Evolutionary conservation across 2,113 vertebrate genomes (phyloP).

Genomic region (Melanerpes formicivorus): DNA sequence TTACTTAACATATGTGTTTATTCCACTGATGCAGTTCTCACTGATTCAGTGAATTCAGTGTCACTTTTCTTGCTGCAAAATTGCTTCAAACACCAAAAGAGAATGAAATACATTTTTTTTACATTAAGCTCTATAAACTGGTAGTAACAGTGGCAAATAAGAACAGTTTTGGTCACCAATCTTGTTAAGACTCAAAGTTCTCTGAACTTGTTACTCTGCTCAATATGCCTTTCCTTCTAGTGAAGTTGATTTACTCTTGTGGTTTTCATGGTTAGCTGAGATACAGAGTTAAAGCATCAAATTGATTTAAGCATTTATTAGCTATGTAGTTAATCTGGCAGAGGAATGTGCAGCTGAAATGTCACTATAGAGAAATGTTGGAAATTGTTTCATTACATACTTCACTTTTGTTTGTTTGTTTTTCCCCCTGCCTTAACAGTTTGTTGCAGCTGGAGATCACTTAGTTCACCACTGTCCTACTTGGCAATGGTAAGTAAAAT

Average conservation of each 20-base stretch:
- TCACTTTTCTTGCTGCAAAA: neutral
- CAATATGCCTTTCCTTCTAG: neutral
- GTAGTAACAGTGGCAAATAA: neutral
- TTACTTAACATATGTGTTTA: neutral
- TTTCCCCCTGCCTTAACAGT: conserved; percentile 74
- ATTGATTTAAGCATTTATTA: neutral
- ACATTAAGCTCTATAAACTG: neutral
- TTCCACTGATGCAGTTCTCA: neutral
- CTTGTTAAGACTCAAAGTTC: neutral
- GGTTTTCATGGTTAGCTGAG: neutral
- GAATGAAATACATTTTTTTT: neutral
- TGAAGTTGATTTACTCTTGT: neutral
- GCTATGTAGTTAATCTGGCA: neutral
- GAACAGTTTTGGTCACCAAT: neutral
- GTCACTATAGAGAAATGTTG: neutral
- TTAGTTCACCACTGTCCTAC: conserved; percentile 98
- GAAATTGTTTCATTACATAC: neutral
- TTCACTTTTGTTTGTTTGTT: neutral
- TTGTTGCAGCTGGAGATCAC: conserved; percentile 96
- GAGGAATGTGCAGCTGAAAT: neutral
- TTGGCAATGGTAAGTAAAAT: conserved; percentile 94
- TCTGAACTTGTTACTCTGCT: neutral
- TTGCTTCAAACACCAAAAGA: neutral
- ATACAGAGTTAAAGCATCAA: neutral
- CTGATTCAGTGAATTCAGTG: neutral